These are phyloP conservation scores for Teleogryllus occipitalis DNA, from an alignment of 1,140 invertebrate species.

Conservation along the genomic window DNA sequence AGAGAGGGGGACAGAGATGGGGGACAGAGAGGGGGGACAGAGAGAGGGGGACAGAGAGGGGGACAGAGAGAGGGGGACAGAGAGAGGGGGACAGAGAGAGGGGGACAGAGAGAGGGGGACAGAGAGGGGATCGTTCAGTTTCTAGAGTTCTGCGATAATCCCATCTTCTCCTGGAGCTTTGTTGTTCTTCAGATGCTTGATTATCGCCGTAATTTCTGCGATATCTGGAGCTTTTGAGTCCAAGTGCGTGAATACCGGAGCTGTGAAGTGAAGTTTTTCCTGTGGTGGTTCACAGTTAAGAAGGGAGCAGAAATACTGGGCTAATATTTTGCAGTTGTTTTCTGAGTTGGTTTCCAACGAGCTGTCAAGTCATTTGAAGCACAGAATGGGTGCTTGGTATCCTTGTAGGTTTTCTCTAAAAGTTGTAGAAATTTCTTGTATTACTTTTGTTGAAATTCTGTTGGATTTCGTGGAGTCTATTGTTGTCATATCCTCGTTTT, in stretches of 20 bases:
- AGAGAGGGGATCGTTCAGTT: neutral
- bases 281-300: neutral
- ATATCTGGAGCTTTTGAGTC: neutral
- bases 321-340: constrained; percentile 1
- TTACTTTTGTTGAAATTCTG: neutral
- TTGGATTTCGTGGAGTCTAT: constrained; percentile 9
- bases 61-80: no score
- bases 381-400: constrained; percentile 3
- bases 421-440: constrained; percentile 10
- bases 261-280: constrained; percentile 7
- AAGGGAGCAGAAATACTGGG: neutral
- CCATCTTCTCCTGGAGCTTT: constrained; percentile 28
- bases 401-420: constrained; percentile 6
- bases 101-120: no score
- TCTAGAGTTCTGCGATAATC: constrained; percentile 27
- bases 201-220: constrained; percentile 18
- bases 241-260: no score
- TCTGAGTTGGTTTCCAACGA: neutral
- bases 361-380: constrained; percentile 1
- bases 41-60: no score
- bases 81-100: no score
- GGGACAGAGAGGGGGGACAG: no score
- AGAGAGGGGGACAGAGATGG: no score
- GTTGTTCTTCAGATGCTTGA: constrained; percentile 25
- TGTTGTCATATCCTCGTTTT: constrained; percentile 13